These are phyloP conservation scores for Pheosia gnoma DNA, from an alignment of 2,888 invertebrate genomes.

Conservation along the genomic window DNA sequence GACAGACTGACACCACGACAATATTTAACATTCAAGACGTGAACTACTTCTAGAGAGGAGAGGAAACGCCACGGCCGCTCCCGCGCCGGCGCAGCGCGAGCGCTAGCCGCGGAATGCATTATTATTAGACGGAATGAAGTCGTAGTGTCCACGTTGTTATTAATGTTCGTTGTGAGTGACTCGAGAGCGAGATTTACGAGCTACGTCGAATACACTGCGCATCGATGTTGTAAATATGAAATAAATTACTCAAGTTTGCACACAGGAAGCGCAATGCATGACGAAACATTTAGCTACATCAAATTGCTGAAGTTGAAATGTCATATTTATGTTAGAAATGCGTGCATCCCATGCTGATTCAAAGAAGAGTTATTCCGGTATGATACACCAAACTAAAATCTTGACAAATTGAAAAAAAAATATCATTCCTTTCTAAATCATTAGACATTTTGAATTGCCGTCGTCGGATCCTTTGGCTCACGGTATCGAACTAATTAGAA, in stretches of 20 bases:
- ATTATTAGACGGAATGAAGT: slow-evolving; percentile 39
- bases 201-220: slow-evolving; percentile 17
- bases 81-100: slow-evolving; percentile 31
- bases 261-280: not conserved
- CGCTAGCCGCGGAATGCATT: slow-evolving; percentile 44
- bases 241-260: slow-evolving; percentile 1
- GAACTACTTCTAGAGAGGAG: slow-evolving; percentile 44
- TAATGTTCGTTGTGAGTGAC: slow-evolving; percentile 19
- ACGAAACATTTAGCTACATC: not conserved
- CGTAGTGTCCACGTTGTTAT: slow-evolving; percentile 21
- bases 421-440: too few relatives aligned
- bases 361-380: too few relatives aligned
- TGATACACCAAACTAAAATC: too few relatives aligned
- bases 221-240: not conserved
- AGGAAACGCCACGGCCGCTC: slow-evolving; percentile 44
- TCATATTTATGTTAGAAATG: not conserved
- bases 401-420: too few relatives aligned
- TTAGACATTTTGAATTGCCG: too few relatives aligned
- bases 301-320: not conserved
- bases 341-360: not conserved
- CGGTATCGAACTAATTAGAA: slow-evolving; percentile 20
- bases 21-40: slow-evolving; percentile 51
- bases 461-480: too few relatives aligned
- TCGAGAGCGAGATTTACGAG: slow-evolving; percentile 15
- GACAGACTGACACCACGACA: slow-evolving; percentile 42